Evolutionary conservation across 2,888 invertebrate genomes (phyloP), one percentile per base, ranked within the genome.

Genomic region (Aricia artaxerxes): DNA sequence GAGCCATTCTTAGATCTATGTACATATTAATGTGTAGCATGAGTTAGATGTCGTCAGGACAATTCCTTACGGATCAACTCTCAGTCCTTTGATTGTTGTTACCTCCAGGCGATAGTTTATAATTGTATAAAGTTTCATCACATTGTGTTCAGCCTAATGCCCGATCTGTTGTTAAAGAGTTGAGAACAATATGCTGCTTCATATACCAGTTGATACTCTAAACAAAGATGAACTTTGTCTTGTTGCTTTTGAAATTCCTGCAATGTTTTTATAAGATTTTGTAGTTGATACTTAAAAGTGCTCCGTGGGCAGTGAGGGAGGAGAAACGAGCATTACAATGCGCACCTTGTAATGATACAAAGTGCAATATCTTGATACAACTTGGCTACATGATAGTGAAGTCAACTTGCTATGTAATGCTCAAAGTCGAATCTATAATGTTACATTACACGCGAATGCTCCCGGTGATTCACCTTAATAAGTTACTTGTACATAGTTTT

Each of bases 11-110:
- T 69, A 38, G 1, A 11, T 69, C 38, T 64, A 11, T 4, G 31
- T 88, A 81, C 82, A 89, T 91, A 92, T 92, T 92, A 92, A 89
- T 90, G 89, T 90, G 87, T 86, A 84, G 84, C 84, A 86, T 85
- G 82, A 82, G 84, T 85, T 87, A 89, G 91, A 88, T 85, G 88
- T 88, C 87, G 88, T 91, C 89, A 86, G 79, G 82, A 84, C 83
- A 82, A 82, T 84, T 85, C 83, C 83, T 84, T 82, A 82, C 81
- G 69, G 79, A 81, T 84, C 73, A 82, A 83, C 83, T 85, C 82
- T 83, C 75, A 49, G 73, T 83, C 84, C 83, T 84, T 85, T 83
- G 82, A 81, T 82, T 82, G 78, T 80, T 83, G 83, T 83, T 82
- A 76, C 76, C 76, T 53, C 24, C 16, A 13, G 76, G 76, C 76